Conservation (phyloP, 1,140 invertebrate species). For the Forficula auricularia region DNA sequence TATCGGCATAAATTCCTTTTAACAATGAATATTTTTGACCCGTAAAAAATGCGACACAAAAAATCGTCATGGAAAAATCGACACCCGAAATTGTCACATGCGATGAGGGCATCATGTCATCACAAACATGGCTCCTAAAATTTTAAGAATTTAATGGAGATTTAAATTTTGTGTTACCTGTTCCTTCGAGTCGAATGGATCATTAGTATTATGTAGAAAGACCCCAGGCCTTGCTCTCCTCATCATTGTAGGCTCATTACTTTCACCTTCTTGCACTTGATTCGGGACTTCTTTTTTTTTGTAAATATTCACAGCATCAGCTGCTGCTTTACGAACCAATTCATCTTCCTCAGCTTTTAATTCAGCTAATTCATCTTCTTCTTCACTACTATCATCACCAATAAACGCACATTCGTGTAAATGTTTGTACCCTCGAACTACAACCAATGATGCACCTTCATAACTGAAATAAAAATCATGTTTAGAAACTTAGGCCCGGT, state of each 20-base stretch:
- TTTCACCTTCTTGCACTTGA: conserved; percentile 16
- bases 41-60: too few species aligned
- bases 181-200: conserved; percentile 20
- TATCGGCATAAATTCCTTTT: too few species aligned
- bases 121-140: too few species aligned
- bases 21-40: too few species aligned
- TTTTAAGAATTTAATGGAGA: too few species aligned
- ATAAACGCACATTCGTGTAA: conserved; percentile 63
- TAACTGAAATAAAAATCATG: conserved; percentile 32
- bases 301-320: neutral
- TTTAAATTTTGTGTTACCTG: too few species aligned
- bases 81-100: too few species aligned
- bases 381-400: conserved; percentile 56
- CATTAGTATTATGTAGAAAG: conserved; percentile 22
- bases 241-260: conserved; percentile 29
- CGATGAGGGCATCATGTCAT: too few species aligned
- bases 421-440: conserved; percentile 56
- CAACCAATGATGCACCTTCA: conserved; percentile 53
- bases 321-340: conserved; percentile 14
- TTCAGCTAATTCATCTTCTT: conserved; percentile 42
- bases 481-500: too few species aligned
- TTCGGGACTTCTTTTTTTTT: conserved; percentile 5
- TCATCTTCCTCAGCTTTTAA: conserved; percentile 15
- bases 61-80: too few species aligned
- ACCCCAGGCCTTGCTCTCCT: conserved; percentile 26